These are phyloP conservation scores for Ectobius pallidus DNA, from an alignment of 2,888 invertebrate species.

Conservation along the genomic window DNA sequence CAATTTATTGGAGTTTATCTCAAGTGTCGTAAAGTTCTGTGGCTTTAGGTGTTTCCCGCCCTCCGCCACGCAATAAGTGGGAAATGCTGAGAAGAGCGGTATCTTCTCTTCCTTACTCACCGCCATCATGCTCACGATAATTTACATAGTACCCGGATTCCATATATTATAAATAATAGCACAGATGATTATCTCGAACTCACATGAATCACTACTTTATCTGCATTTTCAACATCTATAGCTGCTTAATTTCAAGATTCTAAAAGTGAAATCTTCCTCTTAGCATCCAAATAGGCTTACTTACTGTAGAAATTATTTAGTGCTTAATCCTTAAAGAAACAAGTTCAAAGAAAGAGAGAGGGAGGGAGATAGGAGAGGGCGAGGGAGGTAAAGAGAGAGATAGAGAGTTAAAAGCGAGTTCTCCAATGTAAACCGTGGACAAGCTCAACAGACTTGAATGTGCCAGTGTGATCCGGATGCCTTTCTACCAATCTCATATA, in stretches of 20 bases:
- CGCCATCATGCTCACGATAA: neutral
- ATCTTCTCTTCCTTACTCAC: neutral
- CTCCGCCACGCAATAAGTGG: neutral
- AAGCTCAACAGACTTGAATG: no score
- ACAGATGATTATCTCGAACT: no score
- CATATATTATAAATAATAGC: conserved; percentile 9
- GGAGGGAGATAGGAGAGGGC: neutral
- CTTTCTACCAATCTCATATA: no score
- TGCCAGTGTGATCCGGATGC: no score
- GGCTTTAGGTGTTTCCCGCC: conserved; percentile 9
- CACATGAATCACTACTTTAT: no score
- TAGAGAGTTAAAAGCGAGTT: neutral
- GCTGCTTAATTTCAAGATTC: no score
- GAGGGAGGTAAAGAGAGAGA: neutral
- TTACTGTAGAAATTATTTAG: neutral
- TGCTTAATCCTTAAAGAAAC: neutral
- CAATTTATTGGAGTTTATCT: conserved; percentile 36
- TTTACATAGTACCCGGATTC: conserved; percentile 20
- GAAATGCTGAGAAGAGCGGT: neutral
- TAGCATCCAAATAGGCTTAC: neutral
- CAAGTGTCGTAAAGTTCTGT: conserved; percentile 28
- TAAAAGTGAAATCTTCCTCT: no score
- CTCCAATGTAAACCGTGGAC: no score
- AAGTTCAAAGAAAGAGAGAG: neutral
- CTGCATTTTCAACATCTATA: no score